Percentiles rank a stretch among this genome's conserved stretches.
phyloP scores from a whole-genome alignment of 2,797 vertebrate genomes.

The Takifugu ocellatus region DNA sequence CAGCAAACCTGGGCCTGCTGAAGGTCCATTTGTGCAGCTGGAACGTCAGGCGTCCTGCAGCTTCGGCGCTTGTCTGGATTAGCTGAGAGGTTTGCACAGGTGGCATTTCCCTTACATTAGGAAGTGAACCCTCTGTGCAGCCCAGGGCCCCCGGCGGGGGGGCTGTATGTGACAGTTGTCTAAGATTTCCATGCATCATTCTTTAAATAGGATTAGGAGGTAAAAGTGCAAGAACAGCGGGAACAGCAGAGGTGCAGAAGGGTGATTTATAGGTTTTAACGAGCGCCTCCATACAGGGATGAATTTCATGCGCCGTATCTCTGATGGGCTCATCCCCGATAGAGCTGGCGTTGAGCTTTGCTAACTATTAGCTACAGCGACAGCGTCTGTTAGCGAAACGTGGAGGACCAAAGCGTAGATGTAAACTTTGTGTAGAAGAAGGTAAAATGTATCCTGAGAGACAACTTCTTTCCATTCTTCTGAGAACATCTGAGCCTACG shows the following conservation, averaged over 20 bases:
- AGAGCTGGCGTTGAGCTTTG: too few species aligned
- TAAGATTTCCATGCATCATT: neutral
- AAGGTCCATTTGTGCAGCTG: slow-evolving; percentile 35
- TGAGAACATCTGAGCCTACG: too few species aligned
- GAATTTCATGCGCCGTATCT: too few species aligned
- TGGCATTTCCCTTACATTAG: slow-evolving; percentile 59
- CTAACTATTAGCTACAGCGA: too few species aligned
- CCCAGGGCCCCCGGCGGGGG: slow-evolving; percentile 34
- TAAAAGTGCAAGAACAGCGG: slow-evolving; percentile 39
- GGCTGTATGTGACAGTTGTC: slow-evolving; percentile 5
- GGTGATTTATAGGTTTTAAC: slow-evolving; percentile 20
- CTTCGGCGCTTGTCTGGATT: slow-evolving; percentile 29
- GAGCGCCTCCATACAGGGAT: too few species aligned
- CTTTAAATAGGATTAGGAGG: slow-evolving; percentile 26
- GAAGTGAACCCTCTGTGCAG: slow-evolving; percentile 48
- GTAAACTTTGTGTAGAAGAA: too few species aligned
- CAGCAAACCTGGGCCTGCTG: slow-evolving; percentile 12
- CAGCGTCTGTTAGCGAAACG: too few species aligned
- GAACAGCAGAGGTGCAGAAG: slow-evolving; percentile 25
- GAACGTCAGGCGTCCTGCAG: slow-evolving; percentile 29
- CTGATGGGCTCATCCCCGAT: too few species aligned
- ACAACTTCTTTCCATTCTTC: too few species aligned
- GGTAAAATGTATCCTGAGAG: too few species aligned
- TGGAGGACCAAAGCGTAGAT: too few species aligned
- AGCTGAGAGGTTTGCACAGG: slow-evolving; percentile 44